Percentiles rank a stretch among this genome's conserved stretches.
Evolutionary conservation across 2,888 invertebrate species (phyloP).

Genomic region (Timema cristinae): DNA sequence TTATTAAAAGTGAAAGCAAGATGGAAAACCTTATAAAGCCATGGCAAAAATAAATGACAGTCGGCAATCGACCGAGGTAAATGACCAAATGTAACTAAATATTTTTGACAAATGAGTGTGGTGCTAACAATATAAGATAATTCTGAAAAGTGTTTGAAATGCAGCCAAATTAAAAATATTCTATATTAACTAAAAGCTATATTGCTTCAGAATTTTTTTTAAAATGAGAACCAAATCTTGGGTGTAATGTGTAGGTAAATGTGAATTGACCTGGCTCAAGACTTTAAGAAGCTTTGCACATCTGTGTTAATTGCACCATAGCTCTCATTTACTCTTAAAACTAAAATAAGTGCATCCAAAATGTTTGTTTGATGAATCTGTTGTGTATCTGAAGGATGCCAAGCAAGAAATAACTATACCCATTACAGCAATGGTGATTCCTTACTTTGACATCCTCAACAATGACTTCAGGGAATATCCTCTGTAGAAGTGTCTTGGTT

Average conservation of each 20-base stretch:
- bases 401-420: neutral
- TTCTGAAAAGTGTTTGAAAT: neutral
- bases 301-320: neutral
- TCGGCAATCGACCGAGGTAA: too few relatives aligned
- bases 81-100: too few relatives aligned
- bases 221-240: neutral
- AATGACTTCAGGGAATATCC: conserved; percentile 58
- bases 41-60: too few relatives aligned
- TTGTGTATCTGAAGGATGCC: neutral
- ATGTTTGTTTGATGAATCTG: neutral
- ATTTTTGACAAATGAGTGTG: too few relatives aligned
- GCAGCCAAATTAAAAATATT: neutral
- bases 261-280: neutral
- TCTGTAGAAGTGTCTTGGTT: conserved; percentile 54
- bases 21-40: too few relatives aligned
- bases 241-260: too few relatives aligned
- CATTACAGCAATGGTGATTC: neutral
- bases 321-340: neutral
- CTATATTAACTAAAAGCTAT: neutral
- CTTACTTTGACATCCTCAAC: conserved; percentile 8
- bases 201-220: neutral
- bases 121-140: too few relatives aligned
- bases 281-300: neutral
- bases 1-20: too few relatives aligned
- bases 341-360: conserved; percentile 6